Base-by-base conservation (phyloP, 2,888 invertebrate genomes). In the Hartigia nigra region DNA sequence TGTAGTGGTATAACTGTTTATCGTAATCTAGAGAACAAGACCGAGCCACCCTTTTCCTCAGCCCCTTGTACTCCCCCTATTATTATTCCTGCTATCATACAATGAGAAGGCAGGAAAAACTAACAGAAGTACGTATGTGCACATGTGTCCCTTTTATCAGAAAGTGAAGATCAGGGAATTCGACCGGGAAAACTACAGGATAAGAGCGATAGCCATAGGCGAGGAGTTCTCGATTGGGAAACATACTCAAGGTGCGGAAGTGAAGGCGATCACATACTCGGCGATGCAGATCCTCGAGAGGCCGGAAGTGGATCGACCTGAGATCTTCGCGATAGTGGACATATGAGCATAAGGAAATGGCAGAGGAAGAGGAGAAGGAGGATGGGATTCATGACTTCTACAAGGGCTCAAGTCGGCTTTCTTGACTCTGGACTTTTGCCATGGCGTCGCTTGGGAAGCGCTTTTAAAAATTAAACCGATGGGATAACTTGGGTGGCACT, bases 221-320 rank as follows among this genome's bases (percentile, higher is more conserved):
- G 99, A 99, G 92, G 96, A 97, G 86, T 99, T 99, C 92, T 94
- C 95, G 87, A 93, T 99, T 78, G 95, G 95, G 1, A 98, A 97
- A 92, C 99, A 99, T 93, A 97, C 98, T 0, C 99, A 98, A 92
- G 99, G 99, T 23, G 96, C 98, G 3, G 99, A 99, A 93, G 98
- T 99, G 3, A 99, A 99, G 92, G 99, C 99, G 55, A 99, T 99
- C 84, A 99, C 99, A 5, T 99, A 99, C 92, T 99, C 99, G 12
- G 98, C 98, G 78, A 99, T 99, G 99, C 99, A 99, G 93, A 94
- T 97, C 83, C 93, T 98, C 84, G 95, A 96, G 87, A 93, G 94
- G 85, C 94, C 95, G 74, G 93, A 95, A 85, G 94, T 94, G 86
- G 94, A 94, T 83, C 94, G 94, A 87, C 95, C 94, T 92, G 98